Conservation (phyloP, 2,113 vertebrate species). For the Eclectus roratus region DNA sequence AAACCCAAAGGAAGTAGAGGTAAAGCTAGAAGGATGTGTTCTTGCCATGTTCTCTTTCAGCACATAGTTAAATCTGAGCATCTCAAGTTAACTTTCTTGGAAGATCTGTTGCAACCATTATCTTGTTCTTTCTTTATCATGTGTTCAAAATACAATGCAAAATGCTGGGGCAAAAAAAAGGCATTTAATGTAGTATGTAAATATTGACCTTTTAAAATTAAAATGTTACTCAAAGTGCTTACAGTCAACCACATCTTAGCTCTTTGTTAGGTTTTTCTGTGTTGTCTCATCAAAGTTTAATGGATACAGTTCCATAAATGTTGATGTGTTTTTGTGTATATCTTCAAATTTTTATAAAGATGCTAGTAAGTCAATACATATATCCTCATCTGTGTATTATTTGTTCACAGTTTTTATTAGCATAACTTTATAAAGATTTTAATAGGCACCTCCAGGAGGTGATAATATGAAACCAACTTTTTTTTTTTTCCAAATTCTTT, state of each 20-base stretch:
- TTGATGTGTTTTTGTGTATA: conserved; percentile 82
- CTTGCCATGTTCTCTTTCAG: conserved; percentile 14
- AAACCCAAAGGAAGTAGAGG: conserved; percentile 26
- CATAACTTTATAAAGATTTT: conserved; percentile 47
- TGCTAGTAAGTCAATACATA: conserved; percentile 81
- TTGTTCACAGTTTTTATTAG: conserved; percentile 72
- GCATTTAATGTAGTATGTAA: conserved; percentile 69
- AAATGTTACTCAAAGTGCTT: conserved; percentile 61
- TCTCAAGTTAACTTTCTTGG: conserved; percentile 42
- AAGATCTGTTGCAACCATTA: conserved; percentile 94
- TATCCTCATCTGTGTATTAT: conserved; percentile 82
- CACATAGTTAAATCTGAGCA: conserved; percentile 2
- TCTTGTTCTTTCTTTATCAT: conserved; percentile 79
- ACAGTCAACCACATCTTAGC: conserved; percentile 69
- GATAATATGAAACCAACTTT: conserved; percentile 70
- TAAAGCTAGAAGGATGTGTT: neutral
- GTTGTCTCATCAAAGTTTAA: conserved; percentile 73
- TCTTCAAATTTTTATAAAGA: conserved; percentile 87
- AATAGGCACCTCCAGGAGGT: neutral
- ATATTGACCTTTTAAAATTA: conserved; percentile 75
- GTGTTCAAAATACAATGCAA: conserved; percentile 64
- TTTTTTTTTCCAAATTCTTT: neutral
- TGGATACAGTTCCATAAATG: conserved; percentile 73
- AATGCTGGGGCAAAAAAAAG: neutral
- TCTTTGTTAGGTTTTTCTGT: conserved; percentile 72